Percentiles rank a stretch among this genome's conserved stretches.
These are phyloP conservation scores for Apis cerana DNA, from an alignment of 1,140 invertebrate species.

Conservation along the genomic window DNA sequence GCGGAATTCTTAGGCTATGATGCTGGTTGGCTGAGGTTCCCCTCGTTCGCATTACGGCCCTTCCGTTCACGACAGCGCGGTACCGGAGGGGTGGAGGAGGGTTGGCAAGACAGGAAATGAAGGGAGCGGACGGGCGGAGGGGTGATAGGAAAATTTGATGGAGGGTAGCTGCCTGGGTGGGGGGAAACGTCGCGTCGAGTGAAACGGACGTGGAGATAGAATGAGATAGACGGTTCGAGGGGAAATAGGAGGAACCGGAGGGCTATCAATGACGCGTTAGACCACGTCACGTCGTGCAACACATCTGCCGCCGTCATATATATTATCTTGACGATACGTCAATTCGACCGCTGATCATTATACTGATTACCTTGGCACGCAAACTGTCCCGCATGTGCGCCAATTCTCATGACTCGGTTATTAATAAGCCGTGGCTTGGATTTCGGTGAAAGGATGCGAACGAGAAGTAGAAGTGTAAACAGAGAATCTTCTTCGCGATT, in stretches of 20 bases:
- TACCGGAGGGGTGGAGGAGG: conserved; percentile 47
- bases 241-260: conserved; percentile 49
- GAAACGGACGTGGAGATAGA: conserved; percentile 3
- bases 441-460: not conserved
- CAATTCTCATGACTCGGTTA: conserved; percentile 69
- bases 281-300: conserved; percentile 72
- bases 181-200: not conserved
- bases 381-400: conserved; percentile 61
- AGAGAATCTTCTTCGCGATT: not conserved
- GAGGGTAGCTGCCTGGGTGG: conserved; percentile 62
- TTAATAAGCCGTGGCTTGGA: conserved; percentile 61
- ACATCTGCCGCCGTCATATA: conserved; percentile 74
- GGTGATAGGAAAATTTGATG: conserved; percentile 80
- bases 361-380: conserved; percentile 71
- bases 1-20: conserved; percentile 69
- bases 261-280: conserved; percentile 77
- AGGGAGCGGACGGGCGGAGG: conserved; percentile 65
- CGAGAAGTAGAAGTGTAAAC: not conserved
- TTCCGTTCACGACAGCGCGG: conserved; percentile 72
- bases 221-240: conserved; percentile 9
- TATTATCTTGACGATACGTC: conserved; percentile 75
- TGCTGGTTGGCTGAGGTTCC: conserved; percentile 73
- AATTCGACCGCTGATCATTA: conserved; percentile 76
- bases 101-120: conserved; percentile 75
- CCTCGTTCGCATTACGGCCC: conserved; percentile 73